Evolutionary conservation across 2,888 invertebrate species (phyloP).

Genomic region (Sarcophaga caerulescens): DNA sequence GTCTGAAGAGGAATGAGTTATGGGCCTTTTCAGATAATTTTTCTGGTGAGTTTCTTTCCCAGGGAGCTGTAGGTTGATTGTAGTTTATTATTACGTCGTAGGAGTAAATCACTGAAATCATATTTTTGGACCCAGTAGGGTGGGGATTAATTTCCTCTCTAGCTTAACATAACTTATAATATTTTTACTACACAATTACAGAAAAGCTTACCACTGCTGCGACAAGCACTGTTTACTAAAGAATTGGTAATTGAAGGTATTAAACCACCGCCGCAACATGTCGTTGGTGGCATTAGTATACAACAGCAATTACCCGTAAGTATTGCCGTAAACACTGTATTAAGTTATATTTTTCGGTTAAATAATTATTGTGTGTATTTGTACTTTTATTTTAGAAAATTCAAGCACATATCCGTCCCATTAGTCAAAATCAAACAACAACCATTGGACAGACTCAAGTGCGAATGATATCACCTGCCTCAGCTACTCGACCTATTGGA

Average conservation of each 20-base stretch:
- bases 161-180: too few species aligned
- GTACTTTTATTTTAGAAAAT: conserved; percentile 76
- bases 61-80: background rate
- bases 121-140: too few species aligned
- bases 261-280: conserved; percentile 90
- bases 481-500: conserved; percentile 79
- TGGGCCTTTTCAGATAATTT: too few species aligned
- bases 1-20: too few species aligned
- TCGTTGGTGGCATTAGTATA: conserved; percentile 83
- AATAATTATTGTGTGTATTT: background rate
- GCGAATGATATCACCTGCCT: conserved; percentile 83
- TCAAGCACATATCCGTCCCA: conserved; percentile 82
- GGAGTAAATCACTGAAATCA: background rate
- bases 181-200: conserved; percentile 78
- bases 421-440: conserved; percentile 82
- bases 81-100: conserved; percentile 61
- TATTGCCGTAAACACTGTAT: background rate
- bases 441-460: conserved; percentile 84
- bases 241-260: conserved; percentile 97
- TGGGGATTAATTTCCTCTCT: too few species aligned
- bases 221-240: conserved; percentile 93
- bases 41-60: too few species aligned
- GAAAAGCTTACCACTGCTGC: conserved; percentile 96
- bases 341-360: too few species aligned
- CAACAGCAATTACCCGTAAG: conserved; percentile 80